These are phyloP conservation scores for Hesperophylax magnus DNA, from an alignment of 1,140 invertebrate species.

Conservation along the genomic window DNA sequence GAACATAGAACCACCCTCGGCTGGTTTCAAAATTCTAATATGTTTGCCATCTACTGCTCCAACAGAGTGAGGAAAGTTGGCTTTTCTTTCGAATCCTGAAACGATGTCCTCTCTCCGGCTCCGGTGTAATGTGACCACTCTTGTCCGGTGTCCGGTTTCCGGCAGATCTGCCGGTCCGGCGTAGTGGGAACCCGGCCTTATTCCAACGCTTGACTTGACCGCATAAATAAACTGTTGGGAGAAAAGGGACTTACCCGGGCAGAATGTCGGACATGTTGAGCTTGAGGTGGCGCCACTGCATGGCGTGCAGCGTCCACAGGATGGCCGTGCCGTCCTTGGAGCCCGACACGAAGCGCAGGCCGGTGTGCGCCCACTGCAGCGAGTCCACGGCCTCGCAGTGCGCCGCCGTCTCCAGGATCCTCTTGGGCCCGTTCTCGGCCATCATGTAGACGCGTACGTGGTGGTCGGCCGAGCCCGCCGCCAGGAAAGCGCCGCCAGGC, in stretches of 20 bases:
- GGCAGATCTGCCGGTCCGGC: too few relatives aligned
- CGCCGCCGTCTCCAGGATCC: constrained; percentile 80
- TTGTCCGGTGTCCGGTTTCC: too few relatives aligned
- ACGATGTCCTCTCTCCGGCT: too few relatives aligned
- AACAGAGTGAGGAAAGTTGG: too few relatives aligned
- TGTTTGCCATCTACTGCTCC: too few relatives aligned
- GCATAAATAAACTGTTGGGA: too few relatives aligned
- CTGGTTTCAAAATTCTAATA: too few relatives aligned
- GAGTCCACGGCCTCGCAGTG: constrained; percentile 96
- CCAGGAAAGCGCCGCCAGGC: constrained; percentile 92
- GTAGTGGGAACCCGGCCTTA: too few relatives aligned
- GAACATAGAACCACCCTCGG: too few relatives aligned
- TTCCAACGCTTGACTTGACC: too few relatives aligned
- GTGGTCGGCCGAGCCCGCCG: constrained; percentile 93
- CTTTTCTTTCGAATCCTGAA: too few relatives aligned
- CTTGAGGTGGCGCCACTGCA: constrained; percentile 87
- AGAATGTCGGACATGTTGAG: constrained; percentile 82
- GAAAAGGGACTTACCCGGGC: constrained; percentile 69
- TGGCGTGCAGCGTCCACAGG: constrained; percentile 93
- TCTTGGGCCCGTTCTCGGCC: constrained; percentile 78
- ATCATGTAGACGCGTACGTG: constrained; percentile 92
- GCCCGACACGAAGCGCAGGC: constrained; percentile 92
- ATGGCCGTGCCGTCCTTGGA: constrained; percentile 97
- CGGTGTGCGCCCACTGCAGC: constrained; percentile 93
- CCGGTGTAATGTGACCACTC: too few relatives aligned